phyloP scores from a whole-genome alignment of 2,797 vertebrate genomes.

The Scolopax bukidnonensis region DNA sequence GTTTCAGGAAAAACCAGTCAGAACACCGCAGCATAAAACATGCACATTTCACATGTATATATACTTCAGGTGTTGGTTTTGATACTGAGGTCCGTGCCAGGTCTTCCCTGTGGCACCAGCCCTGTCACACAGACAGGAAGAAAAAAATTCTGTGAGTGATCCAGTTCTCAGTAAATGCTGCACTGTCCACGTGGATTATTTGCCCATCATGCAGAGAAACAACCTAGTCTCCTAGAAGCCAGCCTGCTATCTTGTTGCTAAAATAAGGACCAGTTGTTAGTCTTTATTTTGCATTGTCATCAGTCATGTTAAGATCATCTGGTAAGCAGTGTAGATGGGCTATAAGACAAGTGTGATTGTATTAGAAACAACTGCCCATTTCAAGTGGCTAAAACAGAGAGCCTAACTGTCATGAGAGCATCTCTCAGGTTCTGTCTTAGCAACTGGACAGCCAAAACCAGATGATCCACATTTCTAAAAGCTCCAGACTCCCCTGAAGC shows the following conservation, averaged over 20 bases:
- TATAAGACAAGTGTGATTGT: background rate
- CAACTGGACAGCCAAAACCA: background rate
- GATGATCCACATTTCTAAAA: background rate
- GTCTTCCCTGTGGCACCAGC: background rate
- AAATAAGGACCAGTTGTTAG: background rate
- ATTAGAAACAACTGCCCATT: background rate
- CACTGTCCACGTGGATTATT: background rate
- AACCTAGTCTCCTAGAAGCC: background rate
- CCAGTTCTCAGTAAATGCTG: background rate
- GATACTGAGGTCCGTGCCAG: background rate
- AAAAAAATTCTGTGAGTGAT: background rate
- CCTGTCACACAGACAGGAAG: background rate
- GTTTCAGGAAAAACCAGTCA: background rate
- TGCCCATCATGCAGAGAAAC: background rate
- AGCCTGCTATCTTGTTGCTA: background rate
- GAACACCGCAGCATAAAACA: background rate
- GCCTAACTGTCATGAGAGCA: background rate
- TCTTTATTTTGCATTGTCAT: background rate
- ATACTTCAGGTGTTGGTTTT: background rate
- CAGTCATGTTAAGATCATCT: background rate
- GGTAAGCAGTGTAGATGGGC: background rate
- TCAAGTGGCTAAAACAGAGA: background rate
- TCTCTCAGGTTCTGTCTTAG: background rate
- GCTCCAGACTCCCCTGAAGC: background rate
- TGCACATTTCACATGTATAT: fast-evolving